Evolutionary conservation across 2,113 vertebrate genomes (phyloP), one percentile per base, ranked within the genome.

Genomic region (Clarias batrachus): DNA sequence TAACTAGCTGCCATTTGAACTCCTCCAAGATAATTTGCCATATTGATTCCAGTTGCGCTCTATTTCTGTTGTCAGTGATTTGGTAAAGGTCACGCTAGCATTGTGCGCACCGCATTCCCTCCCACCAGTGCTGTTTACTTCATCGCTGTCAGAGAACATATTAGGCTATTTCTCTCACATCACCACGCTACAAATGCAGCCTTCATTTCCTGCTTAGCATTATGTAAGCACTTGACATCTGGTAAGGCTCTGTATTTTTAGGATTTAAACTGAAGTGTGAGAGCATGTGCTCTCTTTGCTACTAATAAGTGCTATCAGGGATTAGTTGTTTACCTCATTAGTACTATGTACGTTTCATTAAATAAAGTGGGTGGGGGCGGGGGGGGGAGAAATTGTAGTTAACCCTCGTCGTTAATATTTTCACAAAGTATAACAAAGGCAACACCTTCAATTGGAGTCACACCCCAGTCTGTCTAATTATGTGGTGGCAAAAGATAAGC

Each of bases 311-410:
- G 95, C 95, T 97, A 98, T 97, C 97, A 96, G 96, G 96, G 96
- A 97, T 97, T 96, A 96, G 93, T 96, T 96, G 96, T 97, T 98
- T 97, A 97, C 96, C 97, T 98, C 97, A 98, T 98, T 98, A 98
- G 95, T 96, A 96, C 95, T 96, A 96, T 95, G 96, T 96, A 97
- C 96, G 96, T 98, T 98, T 97, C 97, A 99, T 98, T 98, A 97
- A 97, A 97, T 96, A 96, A 87, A 96, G 93, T 95, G 96, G 33
- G 33, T 37, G 33, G 33, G 33, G 33, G 33, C 1, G 96, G 10
- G 37, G 5, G 21, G 48, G 96, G 10, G 23, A 5, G 33, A 97
- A 97, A 97, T 96, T 97, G 95, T 96, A 96, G 95, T 97, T 97
- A 98, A 97, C 97, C 77, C 96, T 97, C 96, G 94, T 96, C 95